A percentile compares a stretch with the other conserved stretches of the same genome.
These are phyloP conservation scores for Mesoclemmys tuberculata DNA, from an alignment of 2,113 vertebrate genomes.

Conservation along the genomic window DNA sequence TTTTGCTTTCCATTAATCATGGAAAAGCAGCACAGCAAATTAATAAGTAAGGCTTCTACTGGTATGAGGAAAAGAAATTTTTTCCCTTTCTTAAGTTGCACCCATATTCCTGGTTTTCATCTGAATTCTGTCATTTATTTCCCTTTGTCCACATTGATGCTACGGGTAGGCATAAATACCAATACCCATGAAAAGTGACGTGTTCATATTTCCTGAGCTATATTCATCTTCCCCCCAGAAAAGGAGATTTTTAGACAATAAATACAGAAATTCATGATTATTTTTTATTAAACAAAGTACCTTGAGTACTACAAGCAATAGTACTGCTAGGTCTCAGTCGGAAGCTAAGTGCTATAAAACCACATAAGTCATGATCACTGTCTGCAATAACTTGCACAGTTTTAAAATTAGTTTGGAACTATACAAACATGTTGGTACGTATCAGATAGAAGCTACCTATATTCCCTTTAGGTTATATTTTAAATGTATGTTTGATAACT, in stretches of 20 bases:
- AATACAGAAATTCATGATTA: background rate
- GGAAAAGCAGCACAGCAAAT: background rate
- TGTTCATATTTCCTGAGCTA: background rate
- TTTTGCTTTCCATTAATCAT: background rate
- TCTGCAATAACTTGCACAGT: too few relatives aligned
- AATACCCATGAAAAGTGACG: background rate
- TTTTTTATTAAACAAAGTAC: background rate
- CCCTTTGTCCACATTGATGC: background rate
- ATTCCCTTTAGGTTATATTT: too few relatives aligned
- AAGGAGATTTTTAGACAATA: background rate
- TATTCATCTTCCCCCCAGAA: background rate
- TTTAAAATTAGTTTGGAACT: too few relatives aligned
- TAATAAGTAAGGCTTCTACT: too few relatives aligned
- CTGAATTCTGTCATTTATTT: background rate
- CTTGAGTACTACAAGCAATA: too few relatives aligned
- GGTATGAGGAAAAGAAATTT: background rate
- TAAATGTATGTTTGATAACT: too few relatives aligned
- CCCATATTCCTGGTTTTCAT: background rate
- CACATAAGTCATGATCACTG: too few relatives aligned
- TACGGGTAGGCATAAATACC: constrained; percentile 7
- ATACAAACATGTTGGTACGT: too few relatives aligned
- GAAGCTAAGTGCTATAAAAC: too few relatives aligned
- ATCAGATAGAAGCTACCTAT: too few relatives aligned
- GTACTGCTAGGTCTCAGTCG: too few relatives aligned
- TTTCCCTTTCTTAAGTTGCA: background rate